Conservation (phyloP, 2,797 vertebrate genomes). For the Prunella strophiata region DNA sequence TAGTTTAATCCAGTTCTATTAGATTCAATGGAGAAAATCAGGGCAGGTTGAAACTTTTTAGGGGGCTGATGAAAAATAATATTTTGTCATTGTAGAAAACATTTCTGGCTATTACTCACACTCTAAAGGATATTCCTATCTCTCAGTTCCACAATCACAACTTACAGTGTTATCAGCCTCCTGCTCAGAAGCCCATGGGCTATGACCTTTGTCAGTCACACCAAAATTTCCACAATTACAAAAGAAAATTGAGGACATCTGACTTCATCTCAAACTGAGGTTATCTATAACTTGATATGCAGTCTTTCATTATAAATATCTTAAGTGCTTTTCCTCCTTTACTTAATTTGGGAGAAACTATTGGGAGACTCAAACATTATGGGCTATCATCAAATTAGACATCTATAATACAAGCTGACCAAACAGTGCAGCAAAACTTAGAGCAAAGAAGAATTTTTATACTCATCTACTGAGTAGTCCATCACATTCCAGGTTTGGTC, state of each 20-base stretch:
- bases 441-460: not conserved
- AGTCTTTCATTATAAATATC: conserved; percentile 5
- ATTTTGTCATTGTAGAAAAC: conserved; percentile 68
- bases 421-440: not conserved
- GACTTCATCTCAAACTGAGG: not conserved
- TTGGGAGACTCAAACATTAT: not conserved
- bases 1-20: conserved; percentile 80
- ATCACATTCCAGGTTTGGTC: not conserved
- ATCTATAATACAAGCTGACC: not conserved
- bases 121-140: conserved; percentile 25
- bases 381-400: not conserved
- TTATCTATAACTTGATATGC: not conserved
- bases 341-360: conserved; percentile 1
- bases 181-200: conserved; percentile 17
- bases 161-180: conserved; percentile 38
- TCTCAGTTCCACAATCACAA: conserved; percentile 31
- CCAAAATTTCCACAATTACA: conserved; percentile 1
- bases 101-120: conserved; percentile 61
- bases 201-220: conserved; percentile 9
- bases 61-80: conserved; percentile 74
- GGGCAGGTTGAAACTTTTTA: conserved; percentile 73
- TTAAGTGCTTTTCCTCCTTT: not conserved
- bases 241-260: conserved; percentile 1
- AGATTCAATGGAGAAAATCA: conserved; percentile 78
- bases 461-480: not conserved